Conservation (phyloP, 2,113 vertebrate species). For the Lasiurus cinereus region DNA sequence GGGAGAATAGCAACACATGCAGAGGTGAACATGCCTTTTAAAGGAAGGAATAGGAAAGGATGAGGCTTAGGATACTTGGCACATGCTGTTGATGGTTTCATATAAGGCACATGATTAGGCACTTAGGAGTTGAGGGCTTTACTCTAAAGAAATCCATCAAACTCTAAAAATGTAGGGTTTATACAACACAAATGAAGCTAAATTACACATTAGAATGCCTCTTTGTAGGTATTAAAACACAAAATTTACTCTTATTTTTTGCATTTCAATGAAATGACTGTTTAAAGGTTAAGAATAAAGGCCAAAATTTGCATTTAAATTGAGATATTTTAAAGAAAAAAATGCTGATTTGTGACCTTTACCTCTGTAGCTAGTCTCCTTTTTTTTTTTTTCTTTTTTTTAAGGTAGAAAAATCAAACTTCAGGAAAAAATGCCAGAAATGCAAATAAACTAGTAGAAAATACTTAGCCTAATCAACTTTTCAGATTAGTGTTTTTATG, state of each 20-base stretch:
- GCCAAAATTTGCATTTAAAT: slow-evolving; percentile 92
- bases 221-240: slow-evolving; percentile 79
- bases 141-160: slow-evolving; percentile 61
- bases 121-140: not conserved
- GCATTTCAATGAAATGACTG: slow-evolving; percentile 85
- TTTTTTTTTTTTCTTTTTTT: not conserved
- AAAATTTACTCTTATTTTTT: slow-evolving; percentile 86
- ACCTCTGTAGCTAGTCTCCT: slow-evolving; percentile 15
- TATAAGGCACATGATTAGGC: too few species aligned
- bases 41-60: too few species aligned
- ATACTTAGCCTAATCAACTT: slow-evolving; percentile 18
- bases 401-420: slow-evolving; percentile 49
- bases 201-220: slow-evolving; percentile 71
- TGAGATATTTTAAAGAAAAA: slow-evolving; percentile 87
- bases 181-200: slow-evolving; percentile 69
- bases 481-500: slow-evolving; percentile 3
- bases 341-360: slow-evolving; percentile 84
- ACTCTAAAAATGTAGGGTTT: slow-evolving; percentile 77
- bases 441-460: slow-evolving; percentile 47
- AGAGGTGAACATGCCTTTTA: too few species aligned
- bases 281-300: slow-evolving; percentile 89
- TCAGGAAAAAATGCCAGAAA: slow-evolving; percentile 62
- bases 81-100: too few species aligned
- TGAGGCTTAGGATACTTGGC: too few species aligned
- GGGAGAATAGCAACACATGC: too few species aligned